Conservation (phyloP, 30 jellyfish, hydroid and myxozoan genomes). For the Aurelia aurita region DNA sequence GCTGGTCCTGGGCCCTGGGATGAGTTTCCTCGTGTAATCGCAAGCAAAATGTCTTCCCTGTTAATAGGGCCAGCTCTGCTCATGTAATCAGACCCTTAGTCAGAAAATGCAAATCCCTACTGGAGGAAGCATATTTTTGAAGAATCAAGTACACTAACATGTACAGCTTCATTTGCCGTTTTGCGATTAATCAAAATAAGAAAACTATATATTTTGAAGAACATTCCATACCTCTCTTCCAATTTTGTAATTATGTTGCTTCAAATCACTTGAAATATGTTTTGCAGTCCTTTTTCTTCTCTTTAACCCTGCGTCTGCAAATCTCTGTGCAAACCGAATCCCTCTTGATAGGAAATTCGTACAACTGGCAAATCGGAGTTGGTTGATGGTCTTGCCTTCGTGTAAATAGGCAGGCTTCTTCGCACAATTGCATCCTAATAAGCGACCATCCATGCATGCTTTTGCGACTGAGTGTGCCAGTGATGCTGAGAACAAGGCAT, state of each 20-base stretch:
- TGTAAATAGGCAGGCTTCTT: slow-evolving; percentile 71
- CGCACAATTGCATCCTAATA: slow-evolving; percentile 74
- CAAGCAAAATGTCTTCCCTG: too few species aligned
- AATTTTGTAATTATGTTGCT: slow-evolving; percentile 79
- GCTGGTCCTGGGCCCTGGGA: too few species aligned
- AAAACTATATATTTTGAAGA: background rate
- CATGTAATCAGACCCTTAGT: too few species aligned
- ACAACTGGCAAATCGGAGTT: slow-evolving; percentile 68
- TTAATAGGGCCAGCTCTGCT: too few species aligned
- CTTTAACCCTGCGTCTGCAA: slow-evolving; percentile 70
- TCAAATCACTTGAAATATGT: slow-evolving; percentile 62
- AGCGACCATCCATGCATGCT: slow-evolving; percentile 73
- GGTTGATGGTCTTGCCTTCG: slow-evolving; percentile 49
- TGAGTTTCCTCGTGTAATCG: too few species aligned
- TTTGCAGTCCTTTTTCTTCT: slow-evolving; percentile 37
- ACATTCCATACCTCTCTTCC: slow-evolving; percentile 69
- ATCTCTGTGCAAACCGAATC: slow-evolving; percentile 53
- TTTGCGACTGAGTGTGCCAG: slow-evolving; percentile 71
- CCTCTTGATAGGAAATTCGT: slow-evolving; percentile 68
- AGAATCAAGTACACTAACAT: too few species aligned
- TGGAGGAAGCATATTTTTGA: too few species aligned
- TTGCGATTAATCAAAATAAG: too few species aligned
- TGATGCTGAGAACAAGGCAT: slow-evolving; percentile 82
- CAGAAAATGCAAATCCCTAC: too few species aligned
- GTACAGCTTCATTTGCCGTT: too few species aligned